Evolutionary conservation across 1,140 invertebrate genomes (phyloP).

Genomic region (roundworm (Caenorhabditis elegans)): WBcel235 BX284606.5:1247501-1248000

Average conservation of each 20-base stretch:
- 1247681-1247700: not conserved
- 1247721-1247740: not conserved
- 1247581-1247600: too few species aligned
- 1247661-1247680: not conserved
- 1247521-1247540: not conserved
- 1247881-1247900: constrained; percentile 31
- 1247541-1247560: too few species aligned
- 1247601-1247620: too few species aligned
- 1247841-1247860: not conserved
- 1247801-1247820: too few species aligned
- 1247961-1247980: not conserved
- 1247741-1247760: not conserved
- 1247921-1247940: not conserved
- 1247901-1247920: constrained; percentile 29
- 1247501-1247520: not conserved
- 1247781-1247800: too few species aligned
- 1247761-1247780: not conserved
- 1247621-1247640: not conserved
- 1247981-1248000: not conserved
- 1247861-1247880: too few species aligned
- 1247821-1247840: not conserved
- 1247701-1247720: constrained; percentile 5
- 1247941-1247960: not conserved
- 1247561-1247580: too few species aligned
- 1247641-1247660: too few species aligned